phyloP scores from a whole-genome alignment of 1,140 invertebrate species.

The Nephila pilipes region DNA sequence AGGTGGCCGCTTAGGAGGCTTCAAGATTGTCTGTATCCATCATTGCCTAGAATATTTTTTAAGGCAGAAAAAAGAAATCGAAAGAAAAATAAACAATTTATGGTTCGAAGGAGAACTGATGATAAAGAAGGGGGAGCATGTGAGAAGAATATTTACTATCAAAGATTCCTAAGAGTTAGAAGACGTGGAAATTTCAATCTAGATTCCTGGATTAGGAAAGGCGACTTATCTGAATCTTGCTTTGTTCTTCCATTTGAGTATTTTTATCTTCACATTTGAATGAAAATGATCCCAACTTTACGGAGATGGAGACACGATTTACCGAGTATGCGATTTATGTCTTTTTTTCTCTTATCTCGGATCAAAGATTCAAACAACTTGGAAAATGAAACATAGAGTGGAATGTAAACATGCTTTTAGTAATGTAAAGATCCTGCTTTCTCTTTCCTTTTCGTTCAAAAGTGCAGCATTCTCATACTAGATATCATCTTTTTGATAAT shows the following conservation, averaged over 20 bases:
- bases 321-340: not conserved
- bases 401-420: not conserved
- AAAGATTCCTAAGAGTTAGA: not conserved
- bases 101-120: constrained; percentile 22
- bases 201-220: constrained; percentile 10
- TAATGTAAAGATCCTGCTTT: not conserved
- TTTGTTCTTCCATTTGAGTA: not conserved
- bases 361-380: not conserved
- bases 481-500: not conserved
- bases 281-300: constrained; percentile 4
- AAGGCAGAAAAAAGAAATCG: constrained; percentile 15
- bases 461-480: not conserved
- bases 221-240: constrained; percentile 1
- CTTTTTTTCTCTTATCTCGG: not conserved
- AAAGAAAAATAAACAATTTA: constrained; percentile 62
- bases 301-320: not conserved
- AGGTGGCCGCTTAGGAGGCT: constrained; percentile 19
- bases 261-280: constrained; percentile 17
- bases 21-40: constrained; percentile 61
- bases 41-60: constrained; percentile 47
- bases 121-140: constrained; percentile 14
- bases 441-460: not conserved
- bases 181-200: constrained; percentile 44
- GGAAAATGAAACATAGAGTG: not conserved
- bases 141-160: constrained; percentile 36